These are phyloP conservation scores for Tympanuchus pallidicinctus DNA, from an alignment of 2,113 vertebrate genomes.

Conservation along the genomic window DNA sequence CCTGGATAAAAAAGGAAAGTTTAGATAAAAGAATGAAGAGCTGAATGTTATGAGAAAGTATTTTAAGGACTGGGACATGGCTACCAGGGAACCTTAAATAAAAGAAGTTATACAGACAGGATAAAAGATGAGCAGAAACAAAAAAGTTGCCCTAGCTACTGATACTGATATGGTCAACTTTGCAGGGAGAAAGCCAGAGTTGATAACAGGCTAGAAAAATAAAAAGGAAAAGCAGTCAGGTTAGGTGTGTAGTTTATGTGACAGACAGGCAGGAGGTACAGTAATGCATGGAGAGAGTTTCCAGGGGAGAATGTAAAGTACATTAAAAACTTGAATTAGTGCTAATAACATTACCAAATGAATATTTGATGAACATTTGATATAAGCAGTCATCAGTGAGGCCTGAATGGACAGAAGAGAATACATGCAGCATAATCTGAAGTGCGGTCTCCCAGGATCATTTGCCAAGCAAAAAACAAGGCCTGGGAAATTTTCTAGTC, in stretches of 20 bases:
- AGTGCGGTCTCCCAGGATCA: not conserved
- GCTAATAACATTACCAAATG: not conserved
- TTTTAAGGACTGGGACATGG: not conserved
- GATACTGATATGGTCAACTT: not conserved
- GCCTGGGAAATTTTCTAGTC: not conserved
- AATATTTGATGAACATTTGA: not conserved
- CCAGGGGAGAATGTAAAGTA: not conserved
- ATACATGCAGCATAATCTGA: not conserved
- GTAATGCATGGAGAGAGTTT: not conserved
- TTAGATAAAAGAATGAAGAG: not conserved
- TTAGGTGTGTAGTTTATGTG: not conserved
- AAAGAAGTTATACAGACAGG: not conserved
- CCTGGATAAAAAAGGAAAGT: not conserved
- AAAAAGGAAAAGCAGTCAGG: not conserved
- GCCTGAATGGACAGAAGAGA: not conserved
- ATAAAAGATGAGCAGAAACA: not conserved
- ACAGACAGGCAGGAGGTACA: not conserved
- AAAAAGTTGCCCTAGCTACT: not conserved
- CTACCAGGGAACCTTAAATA: not conserved
- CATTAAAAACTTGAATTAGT: not conserved
- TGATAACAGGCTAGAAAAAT: not conserved
- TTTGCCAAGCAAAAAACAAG: not conserved
- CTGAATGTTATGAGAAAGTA: not conserved
- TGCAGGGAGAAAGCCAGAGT: not conserved
- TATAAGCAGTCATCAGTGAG: not conserved